Conservation (phyloP, 2,113 vertebrate species). For the Australoheros scitulus region DNA sequence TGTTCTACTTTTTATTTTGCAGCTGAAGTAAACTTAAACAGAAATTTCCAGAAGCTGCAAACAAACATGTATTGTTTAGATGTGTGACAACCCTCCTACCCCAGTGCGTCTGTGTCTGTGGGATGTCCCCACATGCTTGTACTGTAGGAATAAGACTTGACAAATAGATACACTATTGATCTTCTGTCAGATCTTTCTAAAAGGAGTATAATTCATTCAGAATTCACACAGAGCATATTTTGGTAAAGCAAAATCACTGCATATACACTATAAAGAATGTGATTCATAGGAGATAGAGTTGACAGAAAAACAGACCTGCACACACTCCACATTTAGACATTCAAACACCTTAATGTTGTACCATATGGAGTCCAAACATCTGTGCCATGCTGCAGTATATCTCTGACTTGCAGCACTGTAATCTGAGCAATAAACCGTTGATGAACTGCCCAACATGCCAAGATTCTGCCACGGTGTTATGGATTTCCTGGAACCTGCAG, state of each 20-base stretch:
- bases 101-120: neutral
- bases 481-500: conserved; percentile 49
- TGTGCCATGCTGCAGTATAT: neutral
- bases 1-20: neutral
- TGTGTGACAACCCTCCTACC: neutral
- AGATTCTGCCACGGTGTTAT: conserved; percentile 6
- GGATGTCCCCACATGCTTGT: neutral
- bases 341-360: neutral
- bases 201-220: neutral
- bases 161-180: neutral
- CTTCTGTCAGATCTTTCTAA: neutral
- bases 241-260: neutral
- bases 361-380: conserved; percentile 16
- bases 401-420: conserved; percentile 2
- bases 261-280: rapidly evolving
- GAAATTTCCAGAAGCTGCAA: neutral
- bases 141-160: neutral
- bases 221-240: neutral
- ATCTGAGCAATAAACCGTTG: conserved; percentile 16
- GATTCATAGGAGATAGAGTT: neutral
- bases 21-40: neutral
- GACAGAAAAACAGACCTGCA: neutral
- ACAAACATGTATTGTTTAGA: neutral
- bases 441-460: conserved; percentile 21
- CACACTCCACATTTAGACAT: neutral